These are phyloP conservation scores for Metallyticus violacea DNA, from an alignment of 2,888 invertebrate genomes.

Conservation along the genomic window DNA sequence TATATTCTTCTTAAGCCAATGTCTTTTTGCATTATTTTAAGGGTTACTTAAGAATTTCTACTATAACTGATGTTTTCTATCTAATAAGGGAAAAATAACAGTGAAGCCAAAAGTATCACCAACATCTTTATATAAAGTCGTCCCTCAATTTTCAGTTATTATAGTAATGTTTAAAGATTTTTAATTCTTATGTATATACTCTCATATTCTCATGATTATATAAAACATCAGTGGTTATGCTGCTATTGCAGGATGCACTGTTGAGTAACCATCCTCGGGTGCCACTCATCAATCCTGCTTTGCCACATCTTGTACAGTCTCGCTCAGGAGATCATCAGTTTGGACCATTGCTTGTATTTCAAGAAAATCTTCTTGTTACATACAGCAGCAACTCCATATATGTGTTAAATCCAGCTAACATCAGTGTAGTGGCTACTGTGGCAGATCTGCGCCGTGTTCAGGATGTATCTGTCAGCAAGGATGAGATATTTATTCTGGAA, in stretches of 20 bases:
- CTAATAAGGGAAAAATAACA: too few relatives aligned
- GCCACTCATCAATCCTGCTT: slow-evolving; percentile 44
- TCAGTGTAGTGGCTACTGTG: slow-evolving; percentile 64
- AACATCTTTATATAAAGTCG: too few relatives aligned
- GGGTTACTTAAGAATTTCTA: too few relatives aligned
- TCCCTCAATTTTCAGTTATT: too few relatives aligned
- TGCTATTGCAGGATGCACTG: slow-evolving; percentile 30
- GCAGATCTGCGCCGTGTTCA: slow-evolving; percentile 41
- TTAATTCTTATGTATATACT: too few relatives aligned
- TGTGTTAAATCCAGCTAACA: slow-evolving; percentile 69
- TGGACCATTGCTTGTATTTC: slow-evolving; percentile 62
- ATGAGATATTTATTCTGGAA: slow-evolving; percentile 74
- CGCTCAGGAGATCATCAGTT: slow-evolving; percentile 58
- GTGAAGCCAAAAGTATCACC: too few relatives aligned
- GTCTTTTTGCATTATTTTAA: too few relatives aligned
- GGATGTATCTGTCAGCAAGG: slow-evolving; percentile 36
- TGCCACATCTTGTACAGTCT: slow-evolving; percentile 41
- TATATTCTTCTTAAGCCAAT: too few relatives aligned
- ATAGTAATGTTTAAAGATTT: too few relatives aligned
- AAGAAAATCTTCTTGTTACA: slow-evolving; percentile 70
- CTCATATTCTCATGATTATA: too few relatives aligned
- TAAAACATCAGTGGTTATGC: not conserved
- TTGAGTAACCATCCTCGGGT: slow-evolving; percentile 40
- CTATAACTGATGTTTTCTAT: too few relatives aligned
- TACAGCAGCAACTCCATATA: slow-evolving; percentile 69